phyloP scores from a whole-genome alignment of 2,888 invertebrate species.

The Carabus problematicus region DNA sequence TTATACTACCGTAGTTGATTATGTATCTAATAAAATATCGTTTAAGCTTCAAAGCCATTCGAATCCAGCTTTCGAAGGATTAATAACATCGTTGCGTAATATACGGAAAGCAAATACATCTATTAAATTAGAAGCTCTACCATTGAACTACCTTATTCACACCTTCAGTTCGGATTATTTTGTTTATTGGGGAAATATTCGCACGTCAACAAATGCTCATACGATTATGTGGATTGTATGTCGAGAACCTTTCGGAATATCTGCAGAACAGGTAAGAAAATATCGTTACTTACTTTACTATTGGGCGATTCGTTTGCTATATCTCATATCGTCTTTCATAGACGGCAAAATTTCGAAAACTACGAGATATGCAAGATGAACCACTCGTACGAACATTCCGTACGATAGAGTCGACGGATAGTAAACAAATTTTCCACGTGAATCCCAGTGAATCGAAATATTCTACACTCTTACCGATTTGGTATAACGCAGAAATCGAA shows the following conservation, averaged over 20 bases:
- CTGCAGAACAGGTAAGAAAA: slow-evolving; percentile 64
- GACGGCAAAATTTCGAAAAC: slow-evolving; percentile 65
- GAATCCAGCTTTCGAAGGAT: slow-evolving; percentile 59
- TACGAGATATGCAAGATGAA: slow-evolving; percentile 60
- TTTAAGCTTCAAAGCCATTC: slow-evolving; percentile 61
- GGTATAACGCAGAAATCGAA: no score
- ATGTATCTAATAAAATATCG: not conserved
- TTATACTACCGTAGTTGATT: not conserved
- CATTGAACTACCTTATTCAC: slow-evolving; percentile 62
- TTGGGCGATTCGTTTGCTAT: slow-evolving; percentile 13
- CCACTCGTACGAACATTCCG: slow-evolving; percentile 65
- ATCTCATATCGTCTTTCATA: slow-evolving; percentile 50
- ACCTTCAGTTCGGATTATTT: slow-evolving; percentile 70
- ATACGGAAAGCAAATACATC: slow-evolving; percentile 63
- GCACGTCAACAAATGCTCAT: slow-evolving; percentile 59
- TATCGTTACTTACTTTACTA: not conserved
- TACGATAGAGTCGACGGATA: slow-evolving; percentile 58
- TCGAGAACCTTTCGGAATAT: slow-evolving; percentile 65
- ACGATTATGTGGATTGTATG: slow-evolving; percentile 69
- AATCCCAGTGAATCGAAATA: slow-evolving; percentile 63
- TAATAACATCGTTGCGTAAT: slow-evolving; percentile 61
- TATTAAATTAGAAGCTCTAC: slow-evolving; percentile 62
- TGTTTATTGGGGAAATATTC: slow-evolving; percentile 68
- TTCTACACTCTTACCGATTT: slow-evolving; percentile 60
- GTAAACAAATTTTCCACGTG: slow-evolving; percentile 63